These are phyloP conservation scores for Formicarius rufipectus DNA, from an alignment of 2,113 vertebrate genomes.

Conservation along the genomic window DNA sequence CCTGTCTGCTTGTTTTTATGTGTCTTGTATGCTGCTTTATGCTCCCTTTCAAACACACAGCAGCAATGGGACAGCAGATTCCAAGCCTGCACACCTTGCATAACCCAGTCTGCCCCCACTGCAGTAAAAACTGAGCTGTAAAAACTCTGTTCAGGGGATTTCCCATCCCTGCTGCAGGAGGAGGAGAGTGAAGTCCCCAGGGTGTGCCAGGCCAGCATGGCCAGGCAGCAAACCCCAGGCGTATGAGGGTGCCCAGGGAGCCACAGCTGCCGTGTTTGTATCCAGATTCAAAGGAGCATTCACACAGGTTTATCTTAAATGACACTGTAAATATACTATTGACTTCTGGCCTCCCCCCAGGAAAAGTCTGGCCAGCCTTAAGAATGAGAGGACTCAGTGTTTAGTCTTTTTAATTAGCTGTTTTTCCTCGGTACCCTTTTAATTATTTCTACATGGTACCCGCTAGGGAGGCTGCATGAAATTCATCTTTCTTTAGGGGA, in stretches of 20 bases:
- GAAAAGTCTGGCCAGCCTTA: background rate
- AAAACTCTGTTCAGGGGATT: background rate
- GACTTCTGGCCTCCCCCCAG: background rate
- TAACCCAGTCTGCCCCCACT: background rate
- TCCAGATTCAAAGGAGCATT: background rate
- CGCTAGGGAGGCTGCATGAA: background rate
- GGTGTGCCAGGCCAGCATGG: background rate
- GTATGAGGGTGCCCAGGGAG: background rate
- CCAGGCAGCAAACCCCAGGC: background rate
- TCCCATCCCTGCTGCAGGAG: background rate
- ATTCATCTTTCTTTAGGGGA: slow-evolving; percentile 36
- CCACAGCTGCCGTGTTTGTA: background rate
- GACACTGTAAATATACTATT: background rate
- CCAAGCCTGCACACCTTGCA: background rate
- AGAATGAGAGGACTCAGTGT: background rate
- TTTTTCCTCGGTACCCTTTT: slow-evolving; percentile 1
- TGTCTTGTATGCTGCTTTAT: background rate
- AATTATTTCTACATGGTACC: slow-evolving; percentile 31
- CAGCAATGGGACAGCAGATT: background rate
- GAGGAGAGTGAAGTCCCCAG: background rate
- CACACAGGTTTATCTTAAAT: background rate
- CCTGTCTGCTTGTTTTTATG: background rate
- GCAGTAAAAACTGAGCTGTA: background rate
- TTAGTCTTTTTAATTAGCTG: slow-evolving; percentile 44
- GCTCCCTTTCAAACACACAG: background rate